phyloP scores from a whole-genome alignment of 2,113 vertebrate genomes.

The Sylvilagus bachmani region DNA sequence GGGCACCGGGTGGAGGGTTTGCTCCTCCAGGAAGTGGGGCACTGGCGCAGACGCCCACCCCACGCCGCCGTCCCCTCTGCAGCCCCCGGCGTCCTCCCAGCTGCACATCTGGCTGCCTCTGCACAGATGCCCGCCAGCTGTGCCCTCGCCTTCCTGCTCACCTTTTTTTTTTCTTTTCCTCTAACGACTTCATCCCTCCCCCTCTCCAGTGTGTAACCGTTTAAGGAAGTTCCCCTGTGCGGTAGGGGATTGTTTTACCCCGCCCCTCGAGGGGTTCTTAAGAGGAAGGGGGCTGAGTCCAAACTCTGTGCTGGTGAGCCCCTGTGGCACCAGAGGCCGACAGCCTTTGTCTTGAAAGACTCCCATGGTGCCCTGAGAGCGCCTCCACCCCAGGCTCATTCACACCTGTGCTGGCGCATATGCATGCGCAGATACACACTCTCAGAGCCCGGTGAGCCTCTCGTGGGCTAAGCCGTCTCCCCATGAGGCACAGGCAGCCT shows the following conservation, averaged over 20 bases:
- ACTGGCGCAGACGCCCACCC: neutral
- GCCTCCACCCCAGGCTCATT: neutral
- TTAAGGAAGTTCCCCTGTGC: slow-evolving; percentile 53
- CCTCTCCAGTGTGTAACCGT: neutral
- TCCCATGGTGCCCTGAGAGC: neutral
- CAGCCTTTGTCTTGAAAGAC: slow-evolving; percentile 37
- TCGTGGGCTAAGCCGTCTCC: fast-evolving
- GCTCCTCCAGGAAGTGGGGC: neutral
- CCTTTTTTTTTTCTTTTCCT: neutral
- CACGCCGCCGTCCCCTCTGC: neutral
- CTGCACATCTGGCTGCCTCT: neutral
- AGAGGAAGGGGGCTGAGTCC: neutral
- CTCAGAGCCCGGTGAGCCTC: too few relatives aligned
- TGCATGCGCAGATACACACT: neutral
- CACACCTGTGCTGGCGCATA: neutral
- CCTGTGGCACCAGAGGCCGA: neutral
- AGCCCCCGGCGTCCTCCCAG: neutral
- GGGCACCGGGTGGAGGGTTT: neutral
- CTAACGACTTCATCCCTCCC: neutral
- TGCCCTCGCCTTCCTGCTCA: neutral
- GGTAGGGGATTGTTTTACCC: neutral
- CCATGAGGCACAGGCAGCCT: neutral
- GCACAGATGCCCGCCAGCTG: neutral
- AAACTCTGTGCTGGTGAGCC: neutral
- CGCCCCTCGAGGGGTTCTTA: neutral